Evolutionary conservation across 37 sponge, comb jelly and placozoan genomes (phyloP), one percentile per base, ranked within the genome.

Genomic region (Beroe forskalii): DNA sequence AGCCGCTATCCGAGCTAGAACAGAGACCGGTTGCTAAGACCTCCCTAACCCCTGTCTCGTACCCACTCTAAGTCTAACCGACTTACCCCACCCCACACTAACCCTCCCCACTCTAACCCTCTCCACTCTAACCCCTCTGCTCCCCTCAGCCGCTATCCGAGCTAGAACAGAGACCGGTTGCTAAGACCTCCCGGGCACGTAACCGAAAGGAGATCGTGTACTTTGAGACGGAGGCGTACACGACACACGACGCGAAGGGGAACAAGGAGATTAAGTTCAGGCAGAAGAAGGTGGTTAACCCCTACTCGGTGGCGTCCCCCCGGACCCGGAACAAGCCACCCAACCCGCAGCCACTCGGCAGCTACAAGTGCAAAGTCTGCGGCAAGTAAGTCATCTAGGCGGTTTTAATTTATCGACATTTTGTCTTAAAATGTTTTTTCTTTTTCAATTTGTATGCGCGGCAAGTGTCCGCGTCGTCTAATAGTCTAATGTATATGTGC

Each of bases 331-430:
- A 80, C 86, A 80, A 80, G 55, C 86, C 86, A 4, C 86, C 86
- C n/a, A 80, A 80, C 55, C 86, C 86, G 3, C 86, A 80, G 30
- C 86, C 86, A 1, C 48, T 80, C 38, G 86, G 86, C 43, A 80
- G 86, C 30, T 80, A 80, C 86, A 80, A 80, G 86, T 80, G 86
- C 48, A 80, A 80, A 80, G 86, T 80, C 31, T 80, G 86, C 30
- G 86, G 86, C 37, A 80, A 80, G 86, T 80, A 38, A 80, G 86
- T 80, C n/a, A n/a, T n/a, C n/a, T n/a, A n/a, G n/a, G n/a, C n/a
- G n/a, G n/a, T n/a, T n/a, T n/a, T n/a, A n/a, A n/a, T n/a, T n/a
- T 27, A 66, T 8, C 23, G 28, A 66, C 8, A 66, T 24, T 25
- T 17, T 55, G 14, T 55, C 17, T 55, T 55, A 55, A 24, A 27